Conservation (phyloP, 2,888 invertebrate species). For the Tachystola acroxantha region DNA sequence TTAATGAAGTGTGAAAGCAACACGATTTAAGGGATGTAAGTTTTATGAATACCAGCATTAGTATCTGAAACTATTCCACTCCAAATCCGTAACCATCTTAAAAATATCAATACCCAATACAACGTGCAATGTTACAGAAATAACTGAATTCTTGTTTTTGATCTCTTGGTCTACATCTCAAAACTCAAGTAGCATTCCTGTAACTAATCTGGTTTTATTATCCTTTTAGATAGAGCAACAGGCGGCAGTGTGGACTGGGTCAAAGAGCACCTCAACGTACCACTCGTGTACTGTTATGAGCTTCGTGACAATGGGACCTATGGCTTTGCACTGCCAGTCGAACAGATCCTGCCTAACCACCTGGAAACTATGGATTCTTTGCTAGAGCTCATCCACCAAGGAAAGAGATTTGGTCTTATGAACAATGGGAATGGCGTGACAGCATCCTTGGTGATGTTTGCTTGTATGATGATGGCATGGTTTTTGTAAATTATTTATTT, state of each 20-base stretch:
- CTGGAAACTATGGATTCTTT: constrained; percentile 73
- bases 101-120: no score
- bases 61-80: no score
- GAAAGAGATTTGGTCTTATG: constrained; percentile 36
- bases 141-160: no score
- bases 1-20: no score
- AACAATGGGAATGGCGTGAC: constrained; percentile 9
- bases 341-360: constrained; percentile 74
- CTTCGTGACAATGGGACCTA: constrained; percentile 77
- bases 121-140: no score
- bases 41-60: no score
- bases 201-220: no score
- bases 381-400: constrained; percentile 52
- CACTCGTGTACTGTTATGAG: constrained; percentile 52
- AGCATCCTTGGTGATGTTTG: constrained; percentile 2
- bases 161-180: no score
- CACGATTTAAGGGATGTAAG: no score
- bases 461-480: not conserved
- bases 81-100: no score
- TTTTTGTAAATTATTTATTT: constrained; percentile 1
- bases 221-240: constrained; percentile 33
- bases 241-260: constrained; percentile 56
- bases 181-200: no score
- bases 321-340: constrained; percentile 80
- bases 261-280: constrained; percentile 40